Base-by-base conservation (phyloP, 2,888 invertebrate genomes). In the Cremastobaeus sp. region DNA sequence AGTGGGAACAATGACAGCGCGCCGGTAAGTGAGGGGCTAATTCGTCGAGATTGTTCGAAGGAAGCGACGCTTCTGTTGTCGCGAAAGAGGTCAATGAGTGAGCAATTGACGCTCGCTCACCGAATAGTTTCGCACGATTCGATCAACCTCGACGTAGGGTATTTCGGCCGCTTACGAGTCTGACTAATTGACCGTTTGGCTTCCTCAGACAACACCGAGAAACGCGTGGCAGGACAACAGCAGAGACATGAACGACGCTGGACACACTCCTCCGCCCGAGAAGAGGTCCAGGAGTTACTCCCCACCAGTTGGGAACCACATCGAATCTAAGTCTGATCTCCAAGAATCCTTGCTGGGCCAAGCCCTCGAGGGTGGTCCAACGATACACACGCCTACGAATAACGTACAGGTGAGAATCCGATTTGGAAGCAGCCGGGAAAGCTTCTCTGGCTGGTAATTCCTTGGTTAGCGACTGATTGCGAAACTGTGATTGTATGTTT, bases 331-430 rank as follows among this genome's bases (percentile, higher is more conserved):
- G 70, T 89, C 92, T 80, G 93, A 94, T 83, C 89, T 93, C 80
- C 90, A 92, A 76, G 92, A 93, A 74, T 92, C 94, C 0, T 88
- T 95, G 50, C 90, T 95, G 79, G 92, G 93, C 39, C 95, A 95
- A 84, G 93, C 93, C 2, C 89, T 95, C 76, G 95, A 95, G 86
- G 93, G 92, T 81, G 92, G 92, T 54, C 93, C 92, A 50, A 91
- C 91, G 85, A 90, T 90, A 83, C 92, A 92, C 82, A 90, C 92
- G 45, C 83, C 87, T 0, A 78, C 80, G 15, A 87, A 87, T 25
- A 87, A 87, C 45, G 77, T 86, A 20, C 86, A 87, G 84, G 52
- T 68, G 8, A 28, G 25, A n/a, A n/a, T n/a, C n/a, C n/a, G n/a
- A n/a, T n/a, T n/a, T 11, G 11, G 0, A 48, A 25, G 6, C 30